A percentile compares a stretch with the other conserved stretches of the same genome.
Evolutionary conservation across 1,140 invertebrate genomes (phyloP).

Genomic region (Archegozetes longisetosus): DNA sequence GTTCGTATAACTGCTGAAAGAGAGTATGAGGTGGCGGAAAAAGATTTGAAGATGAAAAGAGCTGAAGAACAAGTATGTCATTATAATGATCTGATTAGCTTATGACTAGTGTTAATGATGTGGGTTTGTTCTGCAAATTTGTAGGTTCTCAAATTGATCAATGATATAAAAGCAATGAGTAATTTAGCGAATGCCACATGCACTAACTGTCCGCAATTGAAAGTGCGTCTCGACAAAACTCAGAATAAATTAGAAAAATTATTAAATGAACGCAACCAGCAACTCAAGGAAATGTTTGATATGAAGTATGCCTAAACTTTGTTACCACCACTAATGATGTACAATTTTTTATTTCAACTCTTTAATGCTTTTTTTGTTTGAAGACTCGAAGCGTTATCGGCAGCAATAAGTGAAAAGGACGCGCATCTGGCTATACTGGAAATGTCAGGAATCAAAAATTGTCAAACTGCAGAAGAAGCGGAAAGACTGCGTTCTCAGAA

Average conservation of each 20-base stretch:
- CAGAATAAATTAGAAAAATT: slow-evolving; percentile 39
- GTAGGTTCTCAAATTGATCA: slow-evolving; percentile 51
- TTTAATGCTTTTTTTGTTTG: slow-evolving; percentile 25
- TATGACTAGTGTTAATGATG: not conserved
- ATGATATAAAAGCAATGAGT: slow-evolving; percentile 43
- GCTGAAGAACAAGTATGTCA: not conserved
- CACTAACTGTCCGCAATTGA: slow-evolving; percentile 42
- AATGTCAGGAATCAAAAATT: slow-evolving; percentile 50
- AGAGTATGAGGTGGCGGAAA: slow-evolving; percentile 35
- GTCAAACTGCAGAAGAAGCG: slow-evolving; percentile 41
- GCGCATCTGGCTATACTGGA: slow-evolving; percentile 63
- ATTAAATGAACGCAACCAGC: slow-evolving; percentile 42
- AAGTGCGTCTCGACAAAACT: slow-evolving; percentile 39
- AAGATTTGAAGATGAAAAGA: slow-evolving; percentile 26
- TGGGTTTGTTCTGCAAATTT: slow-evolving; percentile 13
- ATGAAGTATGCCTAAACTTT: no score
- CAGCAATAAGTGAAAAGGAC: slow-evolving; percentile 68
- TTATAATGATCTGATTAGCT: not conserved
- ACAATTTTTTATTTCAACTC: no score
- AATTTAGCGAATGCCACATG: slow-evolving; percentile 46
- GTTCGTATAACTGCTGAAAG: slow-evolving; percentile 38
- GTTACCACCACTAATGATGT: no score
- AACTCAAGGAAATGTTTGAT: slow-evolving; percentile 54
- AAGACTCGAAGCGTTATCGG: slow-evolving; percentile 62
- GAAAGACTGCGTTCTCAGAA: slow-evolving; percentile 45